Conservation (phyloP, 2,888 invertebrate genomes). For the Mythimna pallens region DNA sequence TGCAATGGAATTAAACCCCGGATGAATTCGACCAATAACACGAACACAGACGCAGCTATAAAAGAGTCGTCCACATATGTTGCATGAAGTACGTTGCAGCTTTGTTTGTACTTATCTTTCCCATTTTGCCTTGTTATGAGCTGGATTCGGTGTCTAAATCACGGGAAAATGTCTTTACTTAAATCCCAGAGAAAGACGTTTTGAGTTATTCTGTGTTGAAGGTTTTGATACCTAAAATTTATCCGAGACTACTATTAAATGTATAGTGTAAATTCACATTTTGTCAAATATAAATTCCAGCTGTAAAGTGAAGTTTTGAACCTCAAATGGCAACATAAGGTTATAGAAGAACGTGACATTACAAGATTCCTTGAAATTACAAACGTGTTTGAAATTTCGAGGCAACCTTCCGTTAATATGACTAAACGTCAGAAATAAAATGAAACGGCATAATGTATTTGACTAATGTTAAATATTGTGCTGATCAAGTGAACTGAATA, state of each 20-base stretch:
- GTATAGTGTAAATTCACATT: no score
- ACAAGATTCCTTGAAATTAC: conserved; percentile 21
- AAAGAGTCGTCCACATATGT: conserved; percentile 85
- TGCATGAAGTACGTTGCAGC: conserved; percentile 69
- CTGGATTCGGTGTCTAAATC: conserved; percentile 63
- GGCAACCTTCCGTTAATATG: no score
- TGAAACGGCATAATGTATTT: background rate
- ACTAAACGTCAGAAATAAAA: background rate
- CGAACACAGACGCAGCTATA: conserved; percentile 72
- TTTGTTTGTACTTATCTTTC: conserved; percentile 62
- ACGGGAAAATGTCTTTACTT: conserved; percentile 36
- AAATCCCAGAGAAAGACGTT: conserved; percentile 12
- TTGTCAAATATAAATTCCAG: background rate
- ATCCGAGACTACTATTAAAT: background rate
- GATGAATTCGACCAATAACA: conserved; percentile 73
- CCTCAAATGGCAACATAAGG: background rate
- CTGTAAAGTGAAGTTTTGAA: conserved; percentile 16
- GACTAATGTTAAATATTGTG: background rate
- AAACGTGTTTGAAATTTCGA: conserved; percentile 11
- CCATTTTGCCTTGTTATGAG: conserved; percentile 72
- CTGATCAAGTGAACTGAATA: no score
- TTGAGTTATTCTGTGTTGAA: conserved; percentile 4
- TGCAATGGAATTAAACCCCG: conserved; percentile 72
- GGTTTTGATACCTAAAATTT: conserved; percentile 1
- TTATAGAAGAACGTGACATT: background rate